phyloP scores from a whole-genome alignment of 2,888 invertebrate species.

The Pherbina coryleti region DNA sequence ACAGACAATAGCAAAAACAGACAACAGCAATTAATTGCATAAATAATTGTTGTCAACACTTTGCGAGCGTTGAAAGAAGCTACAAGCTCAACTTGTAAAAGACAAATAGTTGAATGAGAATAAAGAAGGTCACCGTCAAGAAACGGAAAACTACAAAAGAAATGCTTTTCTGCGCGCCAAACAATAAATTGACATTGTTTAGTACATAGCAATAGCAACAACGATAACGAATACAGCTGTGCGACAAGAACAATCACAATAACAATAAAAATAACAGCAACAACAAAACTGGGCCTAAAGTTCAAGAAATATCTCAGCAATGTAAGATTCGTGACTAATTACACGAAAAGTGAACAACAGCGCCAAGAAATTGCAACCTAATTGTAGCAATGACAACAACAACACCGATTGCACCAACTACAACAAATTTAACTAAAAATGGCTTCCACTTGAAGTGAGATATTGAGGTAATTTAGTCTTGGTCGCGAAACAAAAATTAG shows the following conservation, averaged over 20 bases:
- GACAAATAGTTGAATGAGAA: not conserved
- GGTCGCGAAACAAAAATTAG: not conserved
- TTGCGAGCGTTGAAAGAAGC: not conserved
- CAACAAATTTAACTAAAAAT: not conserved
- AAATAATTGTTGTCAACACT: slow-evolving; percentile 16
- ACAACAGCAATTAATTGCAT: slow-evolving; percentile 10
- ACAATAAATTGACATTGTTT: slow-evolving; percentile 27
- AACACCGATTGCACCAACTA: not conserved
- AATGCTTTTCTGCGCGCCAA: slow-evolving; percentile 14
- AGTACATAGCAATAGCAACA: not conserved
- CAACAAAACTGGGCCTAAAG: slow-evolving; percentile 29
- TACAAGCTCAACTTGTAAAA: not conserved
- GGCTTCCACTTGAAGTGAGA: not conserved
- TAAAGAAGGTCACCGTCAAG: not conserved
- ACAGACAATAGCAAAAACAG: not conserved
- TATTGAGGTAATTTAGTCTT: not conserved
- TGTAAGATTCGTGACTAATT: slow-evolving; percentile 39
- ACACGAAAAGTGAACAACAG: slow-evolving; percentile 3
- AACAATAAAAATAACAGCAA: not conserved
- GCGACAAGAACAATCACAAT: not conserved
- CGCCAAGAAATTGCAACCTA: not conserved
- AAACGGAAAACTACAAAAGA: slow-evolving; percentile 32
- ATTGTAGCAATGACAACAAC: not conserved
- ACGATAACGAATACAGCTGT: not conserved
- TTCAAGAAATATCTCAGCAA: slow-evolving; percentile 28